These are phyloP conservation scores for Okamejei kenojei DNA, from an alignment of 2,797 vertebrate species.

Conservation along the genomic window DNA sequence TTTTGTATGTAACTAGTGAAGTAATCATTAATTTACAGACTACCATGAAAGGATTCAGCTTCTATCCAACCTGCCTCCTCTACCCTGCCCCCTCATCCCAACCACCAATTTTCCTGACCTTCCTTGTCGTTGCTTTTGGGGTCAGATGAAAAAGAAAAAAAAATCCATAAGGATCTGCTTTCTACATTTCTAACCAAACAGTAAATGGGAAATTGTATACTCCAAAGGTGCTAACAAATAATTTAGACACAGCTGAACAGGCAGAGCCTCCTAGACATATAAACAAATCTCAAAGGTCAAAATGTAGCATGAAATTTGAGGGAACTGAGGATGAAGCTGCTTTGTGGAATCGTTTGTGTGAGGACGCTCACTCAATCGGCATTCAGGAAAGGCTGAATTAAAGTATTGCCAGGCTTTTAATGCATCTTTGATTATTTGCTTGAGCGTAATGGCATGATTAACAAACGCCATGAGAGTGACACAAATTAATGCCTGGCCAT, in stretches of 20 bases:
- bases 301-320: not conserved
- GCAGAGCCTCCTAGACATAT: not conserved
- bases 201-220: slow-evolving; percentile 51
- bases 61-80: slow-evolving; percentile 13
- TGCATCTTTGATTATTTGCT: not conserved
- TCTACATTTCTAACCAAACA: slow-evolving; percentile 49
- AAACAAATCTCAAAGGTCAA: slow-evolving; percentile 35
- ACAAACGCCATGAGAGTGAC: not conserved
- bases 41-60: slow-evolving; percentile 46
- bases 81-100: no score
- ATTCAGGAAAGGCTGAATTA: not conserved
- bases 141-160: slow-evolving; percentile 47
- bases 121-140: slow-evolving; percentile 46
- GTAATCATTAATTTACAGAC: slow-evolving; percentile 47
- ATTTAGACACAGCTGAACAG: slow-evolving; percentile 29
- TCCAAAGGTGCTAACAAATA: slow-evolving; percentile 44
- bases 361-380: not conserved
- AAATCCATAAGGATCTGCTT: slow-evolving; percentile 50
- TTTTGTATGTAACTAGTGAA: slow-evolving; percentile 50
- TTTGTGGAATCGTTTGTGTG: not conserved
- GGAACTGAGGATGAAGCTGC: not conserved
- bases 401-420: not conserved
- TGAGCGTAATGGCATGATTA: not conserved
- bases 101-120: slow-evolving; percentile 40
- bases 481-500: not conserved